Percentiles rank a stretch among this genome's conserved stretches.
These are phyloP conservation scores for Xestia rhomboidea DNA, from an alignment of 2,888 invertebrate genomes.

Conservation along the genomic window DNA sequence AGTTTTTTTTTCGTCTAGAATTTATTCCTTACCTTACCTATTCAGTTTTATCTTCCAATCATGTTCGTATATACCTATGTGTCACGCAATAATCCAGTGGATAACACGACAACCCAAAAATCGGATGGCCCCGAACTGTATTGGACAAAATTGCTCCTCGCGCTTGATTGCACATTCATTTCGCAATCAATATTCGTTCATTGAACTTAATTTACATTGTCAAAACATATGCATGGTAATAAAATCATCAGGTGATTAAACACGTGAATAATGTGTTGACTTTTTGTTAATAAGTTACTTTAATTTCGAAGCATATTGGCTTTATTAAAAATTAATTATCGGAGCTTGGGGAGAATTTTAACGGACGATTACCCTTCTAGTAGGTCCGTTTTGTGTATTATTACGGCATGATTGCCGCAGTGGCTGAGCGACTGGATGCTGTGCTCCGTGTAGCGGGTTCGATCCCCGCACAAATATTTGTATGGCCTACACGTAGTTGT, in stretches of 20 bases:
- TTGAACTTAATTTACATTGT: constrained; percentile 73
- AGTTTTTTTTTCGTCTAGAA: background rate
- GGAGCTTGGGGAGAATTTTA: constrained; percentile 12
- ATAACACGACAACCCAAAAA: constrained; percentile 36
- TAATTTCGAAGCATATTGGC: constrained; percentile 45
- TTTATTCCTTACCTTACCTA: background rate
- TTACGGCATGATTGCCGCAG: background rate
- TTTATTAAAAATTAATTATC: constrained; percentile 46
- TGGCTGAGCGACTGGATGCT: background rate
- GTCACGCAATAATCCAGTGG: background rate
- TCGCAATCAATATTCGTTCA: constrained; percentile 77
- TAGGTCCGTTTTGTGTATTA: background rate
- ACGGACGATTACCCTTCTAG: background rate
- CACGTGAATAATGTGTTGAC: constrained; percentile 54
- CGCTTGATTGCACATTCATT: constrained; percentile 81
- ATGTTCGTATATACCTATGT: background rate
- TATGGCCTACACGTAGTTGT: background rate
- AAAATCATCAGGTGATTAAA: constrained; percentile 55
- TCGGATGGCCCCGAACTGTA: constrained; percentile 69
- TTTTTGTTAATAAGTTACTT: constrained; percentile 55
- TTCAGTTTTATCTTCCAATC: background rate
- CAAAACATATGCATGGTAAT: constrained; percentile 65
- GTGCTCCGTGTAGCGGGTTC: background rate
- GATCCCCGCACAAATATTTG: background rate
- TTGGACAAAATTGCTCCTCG: constrained; percentile 74